Base-by-base conservation (phyloP, 2,888 invertebrate species). In the Hydroisotoma schaefferi region DNA sequence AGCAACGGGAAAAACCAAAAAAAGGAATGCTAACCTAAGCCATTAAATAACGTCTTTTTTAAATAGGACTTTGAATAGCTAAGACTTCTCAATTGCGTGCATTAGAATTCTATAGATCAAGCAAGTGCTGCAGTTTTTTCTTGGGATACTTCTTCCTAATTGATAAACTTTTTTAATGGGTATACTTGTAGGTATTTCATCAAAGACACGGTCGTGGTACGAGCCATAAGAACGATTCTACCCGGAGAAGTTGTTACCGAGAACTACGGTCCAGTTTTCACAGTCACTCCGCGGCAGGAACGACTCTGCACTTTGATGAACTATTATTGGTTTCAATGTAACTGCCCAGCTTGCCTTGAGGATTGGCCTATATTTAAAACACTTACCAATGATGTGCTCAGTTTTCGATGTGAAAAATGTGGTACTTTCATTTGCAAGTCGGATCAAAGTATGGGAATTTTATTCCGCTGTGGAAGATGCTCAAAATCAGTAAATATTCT, bases 221-320 rank as follows among this genome's bases (percentile, higher is more conserved):
- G 83, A 8, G 83, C 88, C 0, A 80, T 82, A 0, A 82, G 87
- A 3, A 85, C 87, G 0, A 76, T 90, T 53, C 74, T 78, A 4
- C 76, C 81, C 0, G 87, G 87, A 0, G 86, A 87, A 43, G 74
- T 82, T n/a, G 82, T 90, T 0, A 84, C 86, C 0, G 91, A 91
- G 74, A 90, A 90, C 78, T 92, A 92, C 75, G 91, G 90, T 0
- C 90, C 90, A 0, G 82, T 87, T 71, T 90, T 88, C 74, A 83
- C 82, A 0, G 81, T 84, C 63, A 79, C 78, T 68, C 76, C 75
- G 48, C 72, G 81, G 3, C 76, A 76, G 25, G 82, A 84, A 49
- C 80, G 91, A 2, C 85, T 85, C 74, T 79, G 83, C 48, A 78
- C 83, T 0, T 77, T 90, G 1, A 38, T 61, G 29, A 68, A 65